phyloP scores from a whole-genome alignment of 2,888 invertebrate genomes.

The Thereva unica region DNA sequence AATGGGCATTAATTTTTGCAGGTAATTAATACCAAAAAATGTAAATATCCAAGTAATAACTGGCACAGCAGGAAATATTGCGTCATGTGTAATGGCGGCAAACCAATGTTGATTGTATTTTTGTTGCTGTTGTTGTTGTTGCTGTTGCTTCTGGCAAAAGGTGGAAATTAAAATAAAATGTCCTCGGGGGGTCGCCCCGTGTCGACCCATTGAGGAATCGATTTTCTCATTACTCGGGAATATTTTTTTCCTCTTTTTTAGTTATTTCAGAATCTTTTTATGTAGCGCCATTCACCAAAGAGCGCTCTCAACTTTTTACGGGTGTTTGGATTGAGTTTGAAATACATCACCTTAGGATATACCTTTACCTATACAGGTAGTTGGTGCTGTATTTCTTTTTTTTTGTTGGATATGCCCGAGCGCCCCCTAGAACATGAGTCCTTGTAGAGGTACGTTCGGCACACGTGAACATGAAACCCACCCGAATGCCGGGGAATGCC shows the following conservation, averaged over 20 bases:
- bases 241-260: slow-evolving; percentile 8
- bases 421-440: no score
- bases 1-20: no score
- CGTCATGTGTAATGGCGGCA: no score
- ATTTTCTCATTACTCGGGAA: slow-evolving; percentile 22
- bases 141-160: neutral
- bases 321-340: slow-evolving; percentile 20
- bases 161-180: neutral
- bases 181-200: neutral
- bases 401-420: no score
- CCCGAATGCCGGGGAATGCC: no score
- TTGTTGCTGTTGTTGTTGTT: no score
- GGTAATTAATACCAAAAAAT: no score
- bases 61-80: no score
- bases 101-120: no score
- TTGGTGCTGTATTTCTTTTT: no score
- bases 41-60: no score
- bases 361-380: no score
- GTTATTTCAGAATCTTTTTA: slow-evolving; percentile 21
- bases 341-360: neutral
- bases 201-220: slow-evolving; percentile 2
- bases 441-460: neutral
- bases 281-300: slow-evolving; percentile 14
- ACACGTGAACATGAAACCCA: slow-evolving; percentile 16
- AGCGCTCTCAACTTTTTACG: slow-evolving; percentile 25